Base-by-base conservation (phyloP, 2,113 vertebrate species). In the Gavialis gangeticus region DNA sequence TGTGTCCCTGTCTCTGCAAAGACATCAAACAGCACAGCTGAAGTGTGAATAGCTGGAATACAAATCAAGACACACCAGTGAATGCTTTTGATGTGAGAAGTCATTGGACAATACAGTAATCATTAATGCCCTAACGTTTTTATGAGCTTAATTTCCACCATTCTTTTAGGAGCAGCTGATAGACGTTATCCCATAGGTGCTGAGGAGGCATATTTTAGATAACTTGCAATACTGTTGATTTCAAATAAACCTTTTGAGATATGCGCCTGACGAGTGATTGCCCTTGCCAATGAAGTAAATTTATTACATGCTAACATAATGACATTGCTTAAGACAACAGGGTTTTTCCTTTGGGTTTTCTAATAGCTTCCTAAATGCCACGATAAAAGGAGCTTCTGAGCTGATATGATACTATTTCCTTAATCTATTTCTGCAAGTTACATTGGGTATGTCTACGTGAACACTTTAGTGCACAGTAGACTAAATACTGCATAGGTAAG, bases 241-340 rank as follows among this genome's bases (percentile, higher is more conserved):
- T 55, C 60, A 84, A 75, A 69, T 78, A 91, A 84, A 87, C 64
- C 30, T 93, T 79, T 46, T 89, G 64, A 21, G 80, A 11, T 75
- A 79, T 34, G 75, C 84, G 16, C 25, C 73, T 59, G 57, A 84
- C 66, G 55, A 59, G n/a, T 15, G 62, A 11, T 75, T 94, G 67
- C 46, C 25, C 76, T 81, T 79, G 58, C 79, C 34, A 58, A 66
- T 21, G 69, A 79, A 75, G 4, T 30, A 34, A 25, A 86, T 91
- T 75, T 91, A 73, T 56, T 71, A 58, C 60, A 56, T 1, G 1
- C 24, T 75, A 28, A 16, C 19, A 3, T 78, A 24, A 69, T 14
- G 46, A 24, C 46, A 62, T 60, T 88, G 22, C 57, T 87, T 91
- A 75, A 79, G 75, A 88, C 76, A 88, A n/a, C 16, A 27, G 71